Percentiles rank a stretch among this genome's conserved stretches.
These are phyloP conservation scores for Cerceris rybyensis DNA, from an alignment of 2,888 invertebrate species.

Conservation along the genomic window DNA sequence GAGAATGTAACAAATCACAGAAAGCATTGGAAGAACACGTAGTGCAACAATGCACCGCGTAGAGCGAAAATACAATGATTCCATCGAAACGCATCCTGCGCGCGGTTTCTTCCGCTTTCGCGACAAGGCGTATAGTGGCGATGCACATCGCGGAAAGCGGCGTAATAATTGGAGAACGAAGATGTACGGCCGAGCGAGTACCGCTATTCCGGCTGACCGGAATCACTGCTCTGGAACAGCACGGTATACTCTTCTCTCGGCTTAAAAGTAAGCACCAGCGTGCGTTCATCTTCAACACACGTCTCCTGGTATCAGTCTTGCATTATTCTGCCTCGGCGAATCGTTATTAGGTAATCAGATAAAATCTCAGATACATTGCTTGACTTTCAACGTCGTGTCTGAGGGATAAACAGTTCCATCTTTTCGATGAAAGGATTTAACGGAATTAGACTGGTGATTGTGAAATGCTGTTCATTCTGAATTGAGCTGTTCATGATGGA, in stretches of 20 bases:
- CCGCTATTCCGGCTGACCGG: conserved; percentile 81
- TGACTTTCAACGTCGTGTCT: too few species aligned
- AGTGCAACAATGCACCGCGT: too few species aligned
- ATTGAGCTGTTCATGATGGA: too few species aligned
- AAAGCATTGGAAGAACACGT: neutral
- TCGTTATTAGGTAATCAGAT: too few species aligned
- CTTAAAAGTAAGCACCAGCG: conserved; percentile 23
- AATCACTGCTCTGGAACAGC: conserved; percentile 79
- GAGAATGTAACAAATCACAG: neutral
- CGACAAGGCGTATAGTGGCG: conserved; percentile 60
- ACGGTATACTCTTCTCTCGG: conserved; percentile 50
- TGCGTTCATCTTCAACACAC: conserved; percentile 37
- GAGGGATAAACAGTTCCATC: too few species aligned
- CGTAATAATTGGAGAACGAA: conserved; percentile 69
- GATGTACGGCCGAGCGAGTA: conserved; percentile 72
- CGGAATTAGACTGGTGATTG: too few species aligned
- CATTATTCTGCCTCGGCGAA: neutral
- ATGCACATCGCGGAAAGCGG: conserved; percentile 55
- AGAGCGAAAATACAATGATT: conserved; percentile 40
- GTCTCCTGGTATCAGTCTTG: conserved; percentile 9
- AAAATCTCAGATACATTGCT: too few species aligned
- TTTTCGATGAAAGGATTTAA: too few species aligned
- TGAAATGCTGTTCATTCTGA: too few species aligned
- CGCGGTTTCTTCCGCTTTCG: conserved; percentile 69
- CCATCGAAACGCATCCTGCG: conserved; percentile 41